These are phyloP conservation scores for Geotrypetes seraphini DNA, from an alignment of 2,797 vertebrate genomes.

Conservation along the genomic window DNA sequence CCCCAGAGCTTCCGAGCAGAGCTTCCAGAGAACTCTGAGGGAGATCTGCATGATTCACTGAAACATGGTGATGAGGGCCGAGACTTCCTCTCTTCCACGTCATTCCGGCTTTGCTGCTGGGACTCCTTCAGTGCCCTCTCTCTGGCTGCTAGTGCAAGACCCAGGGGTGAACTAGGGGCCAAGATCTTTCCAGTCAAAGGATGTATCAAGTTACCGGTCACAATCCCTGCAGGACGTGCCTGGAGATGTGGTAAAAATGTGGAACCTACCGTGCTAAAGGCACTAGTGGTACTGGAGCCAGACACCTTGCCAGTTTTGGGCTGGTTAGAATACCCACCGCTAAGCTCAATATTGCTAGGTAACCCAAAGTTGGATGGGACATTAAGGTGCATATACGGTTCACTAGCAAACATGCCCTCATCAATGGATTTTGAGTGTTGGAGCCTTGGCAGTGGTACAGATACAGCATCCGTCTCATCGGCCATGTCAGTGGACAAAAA, in stretches of 20 bases:
- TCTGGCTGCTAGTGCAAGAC: conserved; percentile 76
- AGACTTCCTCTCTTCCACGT: conserved; percentile 16
- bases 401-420: conserved; percentile 80
- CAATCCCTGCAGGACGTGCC: conserved; percentile 10
- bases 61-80: conserved; percentile 18
- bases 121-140: conserved; percentile 77
- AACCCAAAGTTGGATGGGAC: conserved; percentile 66
- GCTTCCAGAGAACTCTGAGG: conserved; percentile 17
- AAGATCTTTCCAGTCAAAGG: conserved; percentile 84
- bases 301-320: conserved; percentile 48
- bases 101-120: conserved; percentile 30
- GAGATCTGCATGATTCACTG: conserved; percentile 7
- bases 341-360: conserved; percentile 42
- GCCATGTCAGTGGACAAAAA: conserved; percentile 86
- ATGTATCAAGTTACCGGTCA: conserved; percentile 73
- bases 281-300: conserved; percentile 23
- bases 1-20: conserved; percentile 23
- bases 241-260: conserved; percentile 37
- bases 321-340: conserved; percentile 57
- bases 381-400: conserved; percentile 79
- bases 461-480: conserved; percentile 55
- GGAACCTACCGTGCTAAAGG: conserved; percentile 39
- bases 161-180: conserved; percentile 78
- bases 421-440: conserved; percentile 88
- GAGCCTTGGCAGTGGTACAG: conserved; percentile 58